Base-by-base conservation (phyloP, 2,888 invertebrate species). In the Eupithecia abbreviata region DNA sequence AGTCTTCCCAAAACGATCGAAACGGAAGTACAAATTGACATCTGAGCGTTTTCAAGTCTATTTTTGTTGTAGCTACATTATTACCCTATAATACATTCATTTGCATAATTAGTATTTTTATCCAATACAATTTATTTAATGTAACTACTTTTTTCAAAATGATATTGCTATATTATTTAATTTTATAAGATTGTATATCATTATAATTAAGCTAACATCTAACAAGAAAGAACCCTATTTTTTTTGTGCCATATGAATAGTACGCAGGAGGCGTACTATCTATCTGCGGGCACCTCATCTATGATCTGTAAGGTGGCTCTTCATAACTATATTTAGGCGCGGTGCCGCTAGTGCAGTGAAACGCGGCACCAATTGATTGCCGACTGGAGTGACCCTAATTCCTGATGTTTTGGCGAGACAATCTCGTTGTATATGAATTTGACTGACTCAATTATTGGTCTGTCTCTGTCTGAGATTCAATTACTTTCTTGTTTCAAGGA, bases 341-440 rank as follows among this genome's bases (percentile, higher is more conserved):
- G 58, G 75, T 71, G 75, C 75, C 71, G 30, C 30, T 30, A 30
- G 51, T 73, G 78, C 75, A 76, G 74, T 68, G 74, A 78, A 76
- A 88, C 83, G 84, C 85, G 88, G 85, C 84, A 86, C 88, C 84
- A 89, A 91, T 90, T 88, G 89, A 89, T 89, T 90, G 82, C 82
- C 77, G 85, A 80, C 84, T 85, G 85, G 87, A 89, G 84, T 90
- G 91, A 86, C 91, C 91, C 90, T 91, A 91, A 92, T 92, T 90
- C 84, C 84, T 76, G 73, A 78, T 78, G 55, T 73, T 76, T 78
- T 78, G 78, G 72, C 78, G 74, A 76, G 76, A 78, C 78, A 69
- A 74, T 72, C 73, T 72, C 41, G 65, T 68, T 72, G 71, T 12
- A 49, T 67, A 45, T 75, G 71, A 71, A 74, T 74, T 68, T 65